Conservation (phyloP, 2,113 vertebrate genomes). For the Lepisosteus osseus region DNA sequence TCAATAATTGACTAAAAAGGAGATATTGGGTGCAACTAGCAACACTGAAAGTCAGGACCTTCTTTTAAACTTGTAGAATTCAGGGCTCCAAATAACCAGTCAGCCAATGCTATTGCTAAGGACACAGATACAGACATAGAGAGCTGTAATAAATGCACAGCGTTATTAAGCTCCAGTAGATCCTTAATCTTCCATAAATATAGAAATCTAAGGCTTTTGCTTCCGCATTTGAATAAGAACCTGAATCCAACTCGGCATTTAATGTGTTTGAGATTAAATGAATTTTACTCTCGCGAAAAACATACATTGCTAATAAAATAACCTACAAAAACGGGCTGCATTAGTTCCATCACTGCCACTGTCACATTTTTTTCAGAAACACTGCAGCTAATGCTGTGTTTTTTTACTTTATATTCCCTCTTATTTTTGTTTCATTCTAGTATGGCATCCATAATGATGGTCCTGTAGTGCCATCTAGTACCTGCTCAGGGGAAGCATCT, state of each 20-base stretch:
- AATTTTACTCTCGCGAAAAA: constrained; percentile 11
- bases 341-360: constrained; percentile 16
- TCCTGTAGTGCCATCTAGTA: too few relatives aligned
- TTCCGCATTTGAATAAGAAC: constrained; percentile 6
- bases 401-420: too few relatives aligned
- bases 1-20: background rate
- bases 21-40: background rate
- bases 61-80: background rate
- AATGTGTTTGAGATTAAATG: constrained; percentile 20
- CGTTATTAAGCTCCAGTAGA: constrained; percentile 14
- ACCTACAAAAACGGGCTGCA: constrained; percentile 14
- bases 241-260: constrained; percentile 15
- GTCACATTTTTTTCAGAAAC: constrained; percentile 9
- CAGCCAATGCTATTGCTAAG: background rate
- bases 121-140: background rate
- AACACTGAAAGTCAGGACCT: background rate
- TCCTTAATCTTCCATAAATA: constrained; percentile 20
- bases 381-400: background rate
- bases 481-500: too few relatives aligned
- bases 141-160: constrained; percentile 8
- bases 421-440: too few relatives aligned
- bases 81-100: background rate
- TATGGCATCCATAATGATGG: too few relatives aligned
- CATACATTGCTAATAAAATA: constrained; percentile 18
- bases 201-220: constrained; percentile 15